Percentiles rank a stretch among this genome's conserved stretches.
phyloP scores from a whole-genome alignment of 1,140 invertebrate species.

The Macrocentrus cingulum region DNA sequence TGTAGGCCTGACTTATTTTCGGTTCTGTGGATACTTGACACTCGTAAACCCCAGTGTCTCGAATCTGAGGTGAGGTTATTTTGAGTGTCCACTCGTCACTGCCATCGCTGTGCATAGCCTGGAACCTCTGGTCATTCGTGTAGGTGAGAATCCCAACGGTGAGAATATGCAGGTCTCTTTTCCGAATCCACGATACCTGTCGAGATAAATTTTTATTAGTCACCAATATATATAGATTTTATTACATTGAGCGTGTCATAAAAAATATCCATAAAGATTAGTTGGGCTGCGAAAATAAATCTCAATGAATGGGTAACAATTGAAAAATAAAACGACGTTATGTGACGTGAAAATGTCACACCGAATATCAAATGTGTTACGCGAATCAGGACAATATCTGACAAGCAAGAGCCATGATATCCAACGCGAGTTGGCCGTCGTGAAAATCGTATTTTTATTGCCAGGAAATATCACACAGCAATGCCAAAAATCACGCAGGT shows the following conservation, averaged over 20 bases:
- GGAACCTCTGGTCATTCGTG: slow-evolving; percentile 75
- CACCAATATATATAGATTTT: not conserved
- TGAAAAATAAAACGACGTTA: too few species aligned
- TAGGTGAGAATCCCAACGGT: slow-evolving; percentile 75
- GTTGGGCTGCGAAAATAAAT: too few species aligned
- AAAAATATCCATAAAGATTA: too few species aligned
- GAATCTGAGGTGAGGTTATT: slow-evolving; percentile 75
- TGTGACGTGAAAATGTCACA: too few species aligned
- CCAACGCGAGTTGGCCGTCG: not conserved
- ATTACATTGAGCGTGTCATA: too few species aligned
- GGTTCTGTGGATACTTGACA: slow-evolving; percentile 87
- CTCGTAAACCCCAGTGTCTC: slow-evolving; percentile 76
- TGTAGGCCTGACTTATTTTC: slow-evolving; percentile 79
- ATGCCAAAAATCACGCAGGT: not conserved
- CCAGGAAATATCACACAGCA: not conserved
- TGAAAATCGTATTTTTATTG: slow-evolving; percentile 7
- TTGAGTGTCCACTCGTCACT: slow-evolving; percentile 87
- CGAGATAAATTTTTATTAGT: not conserved
- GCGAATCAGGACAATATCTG: too few species aligned
- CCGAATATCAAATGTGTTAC: too few species aligned
- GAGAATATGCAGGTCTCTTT: slow-evolving; percentile 73
- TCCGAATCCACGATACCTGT: slow-evolving; percentile 76
- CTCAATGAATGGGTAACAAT: too few species aligned
- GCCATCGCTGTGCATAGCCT: slow-evolving; percentile 78
- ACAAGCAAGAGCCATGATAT: not conserved